These are phyloP conservation scores for Danionella dracula DNA, from an alignment of 2,797 vertebrate genomes.

Conservation along the genomic window DNA sequence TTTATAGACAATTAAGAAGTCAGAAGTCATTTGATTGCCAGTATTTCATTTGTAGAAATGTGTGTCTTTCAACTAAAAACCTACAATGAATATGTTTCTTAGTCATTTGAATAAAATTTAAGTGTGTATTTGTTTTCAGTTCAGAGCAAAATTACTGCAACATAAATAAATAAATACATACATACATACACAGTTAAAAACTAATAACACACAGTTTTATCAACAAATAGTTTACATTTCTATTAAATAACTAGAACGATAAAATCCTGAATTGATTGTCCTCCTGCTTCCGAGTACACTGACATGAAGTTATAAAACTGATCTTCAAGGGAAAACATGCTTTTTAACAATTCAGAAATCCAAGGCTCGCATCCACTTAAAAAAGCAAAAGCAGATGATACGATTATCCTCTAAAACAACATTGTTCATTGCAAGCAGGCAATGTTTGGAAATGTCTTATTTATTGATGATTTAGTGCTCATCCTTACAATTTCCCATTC, in stretches of 20 bases:
- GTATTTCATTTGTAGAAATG: conserved; percentile 68
- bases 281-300: conserved; percentile 66
- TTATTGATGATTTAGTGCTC: no score
- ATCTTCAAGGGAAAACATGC: background rate
- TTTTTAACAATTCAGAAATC: conserved; percentile 1
- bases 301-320: conserved; percentile 7
- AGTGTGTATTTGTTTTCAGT: conserved; percentile 76
- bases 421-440: no score
- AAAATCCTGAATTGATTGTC: conserved; percentile 74
- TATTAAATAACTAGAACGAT: conserved; percentile 69
- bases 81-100: no score
- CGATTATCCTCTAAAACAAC: background rate
- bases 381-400: background rate
- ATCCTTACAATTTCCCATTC: no score
- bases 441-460: no score
- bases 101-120: no score
- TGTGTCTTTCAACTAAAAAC: no score
- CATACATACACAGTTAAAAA: conserved; percentile 38
- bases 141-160: no score
- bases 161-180: conserved; percentile 32
- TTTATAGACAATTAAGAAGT: conserved; percentile 22
- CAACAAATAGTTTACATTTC: conserved; percentile 35
- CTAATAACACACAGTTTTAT: conserved; percentile 39
- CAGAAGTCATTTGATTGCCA: conserved; percentile 23
- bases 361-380: background rate